phyloP scores from a whole-genome alignment of 1,140 invertebrate genomes.

The Caerostris extrusa region DNA sequence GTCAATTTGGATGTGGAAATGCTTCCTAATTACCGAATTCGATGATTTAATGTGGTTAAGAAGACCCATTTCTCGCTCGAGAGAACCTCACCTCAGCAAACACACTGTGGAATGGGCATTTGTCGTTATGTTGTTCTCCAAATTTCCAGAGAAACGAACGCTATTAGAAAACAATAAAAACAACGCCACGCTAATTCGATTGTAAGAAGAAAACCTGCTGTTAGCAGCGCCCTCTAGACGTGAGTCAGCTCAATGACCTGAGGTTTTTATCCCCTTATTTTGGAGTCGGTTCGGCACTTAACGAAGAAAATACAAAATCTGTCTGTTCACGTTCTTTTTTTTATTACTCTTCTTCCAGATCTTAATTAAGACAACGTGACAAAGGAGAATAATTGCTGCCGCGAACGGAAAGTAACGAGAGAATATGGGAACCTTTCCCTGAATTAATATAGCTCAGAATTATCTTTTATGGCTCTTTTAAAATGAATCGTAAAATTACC shows the following conservation, averaged over 20 bases:
- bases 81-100: neutral
- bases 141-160: slow-evolving; percentile 17
- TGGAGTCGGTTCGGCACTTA: neutral
- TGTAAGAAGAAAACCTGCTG: slow-evolving; percentile 9
- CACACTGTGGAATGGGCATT: slow-evolving; percentile 77
- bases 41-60: slow-evolving; percentile 26
- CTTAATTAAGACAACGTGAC: slow-evolving; percentile 48
- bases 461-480: neutral
- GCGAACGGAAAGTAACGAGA: neutral
- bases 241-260: slow-evolving; percentile 1
- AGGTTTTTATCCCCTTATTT: slow-evolving; percentile 1
- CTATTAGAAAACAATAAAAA: slow-evolving; percentile 45
- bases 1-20: slow-evolving; percentile 7
- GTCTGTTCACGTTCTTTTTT: neutral
- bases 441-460: slow-evolving; percentile 9
- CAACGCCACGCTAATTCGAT: neutral
- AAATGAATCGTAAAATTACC: slow-evolving; percentile 11
- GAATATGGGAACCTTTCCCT: neutral
- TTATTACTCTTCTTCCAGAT: neutral
- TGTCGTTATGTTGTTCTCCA: neutral
- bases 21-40: slow-evolving; percentile 25
- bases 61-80: slow-evolving; percentile 41
- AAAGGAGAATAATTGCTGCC: neutral
- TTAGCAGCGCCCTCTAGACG: neutral
- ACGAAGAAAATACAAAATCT: neutral